Conservation (phyloP, 2,113 vertebrate genomes). For the Prionailurus viverrinus region DNA sequence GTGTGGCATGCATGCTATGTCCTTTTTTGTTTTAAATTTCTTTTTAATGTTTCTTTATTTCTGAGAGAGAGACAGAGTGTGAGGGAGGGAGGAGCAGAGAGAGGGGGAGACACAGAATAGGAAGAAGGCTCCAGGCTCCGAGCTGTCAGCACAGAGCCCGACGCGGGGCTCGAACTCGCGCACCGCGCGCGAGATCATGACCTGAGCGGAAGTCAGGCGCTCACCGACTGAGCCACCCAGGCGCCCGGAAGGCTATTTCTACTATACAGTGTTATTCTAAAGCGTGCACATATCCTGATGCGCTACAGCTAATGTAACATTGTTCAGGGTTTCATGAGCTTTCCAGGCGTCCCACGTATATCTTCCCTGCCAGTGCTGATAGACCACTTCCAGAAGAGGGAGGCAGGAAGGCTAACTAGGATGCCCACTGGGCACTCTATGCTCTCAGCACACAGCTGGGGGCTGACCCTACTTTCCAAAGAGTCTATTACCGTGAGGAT, state of each 20-base stretch:
- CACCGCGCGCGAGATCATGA: too few relatives aligned
- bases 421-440: neutral
- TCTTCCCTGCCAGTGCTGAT: neutral
- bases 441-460: neutral
- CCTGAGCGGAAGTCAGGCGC: too few relatives aligned
- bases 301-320: neutral
- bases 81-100: too few relatives aligned
- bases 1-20: accelerated
- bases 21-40: too few relatives aligned
- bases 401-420: accelerated
- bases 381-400: neutral
- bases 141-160: too few relatives aligned
- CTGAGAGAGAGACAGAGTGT: too few relatives aligned
- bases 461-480: neutral
- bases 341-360: neutral
- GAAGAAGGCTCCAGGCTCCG: too few relatives aligned
- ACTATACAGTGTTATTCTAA: neutral
- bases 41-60: too few relatives aligned
- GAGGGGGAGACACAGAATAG: too few relatives aligned
- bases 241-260: neutral
- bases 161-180: too few relatives aligned
- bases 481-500: neutral
- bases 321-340: neutral
- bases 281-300: neutral
- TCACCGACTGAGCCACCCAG: too few relatives aligned